A percentile compares a stretch with the other conserved stretches of the same genome.
These are phyloP conservation scores for Azemiops feae DNA, from an alignment of 2,113 vertebrate genomes.

Conservation along the genomic window DNA sequence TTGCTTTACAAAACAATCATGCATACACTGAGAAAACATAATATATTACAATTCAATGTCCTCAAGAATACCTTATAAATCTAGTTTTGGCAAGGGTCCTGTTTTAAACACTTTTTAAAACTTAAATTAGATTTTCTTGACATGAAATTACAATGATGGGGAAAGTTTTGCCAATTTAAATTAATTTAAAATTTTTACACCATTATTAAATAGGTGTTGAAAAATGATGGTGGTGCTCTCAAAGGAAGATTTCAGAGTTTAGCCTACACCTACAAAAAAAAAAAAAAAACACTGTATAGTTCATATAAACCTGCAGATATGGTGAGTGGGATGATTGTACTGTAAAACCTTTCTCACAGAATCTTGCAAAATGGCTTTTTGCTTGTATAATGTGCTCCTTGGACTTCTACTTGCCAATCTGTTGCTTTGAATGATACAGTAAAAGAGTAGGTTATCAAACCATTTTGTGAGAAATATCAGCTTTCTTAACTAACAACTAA, in stretches of 20 bases:
- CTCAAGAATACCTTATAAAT: background rate
- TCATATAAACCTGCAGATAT: background rate
- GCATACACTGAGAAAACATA: slow-evolving; percentile 2
- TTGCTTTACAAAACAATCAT: background rate
- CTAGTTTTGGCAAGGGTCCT: background rate
- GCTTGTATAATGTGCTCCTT: background rate
- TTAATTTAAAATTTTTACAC: background rate
- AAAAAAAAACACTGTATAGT: background rate
- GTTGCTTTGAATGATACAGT: background rate
- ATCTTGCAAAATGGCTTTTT: background rate
- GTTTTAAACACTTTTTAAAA: background rate
- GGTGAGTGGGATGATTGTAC: background rate
- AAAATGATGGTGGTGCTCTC: background rate
- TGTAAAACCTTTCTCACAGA: slow-evolving; percentile 1
- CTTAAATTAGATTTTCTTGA: background rate
- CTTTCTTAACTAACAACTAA: background rate
- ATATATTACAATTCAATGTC: background rate
- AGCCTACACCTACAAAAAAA: background rate
- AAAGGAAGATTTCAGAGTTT: background rate
- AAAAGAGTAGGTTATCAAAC: background rate
- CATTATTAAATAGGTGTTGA: background rate
- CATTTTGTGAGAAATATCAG: background rate
- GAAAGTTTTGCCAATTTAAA: background rate
- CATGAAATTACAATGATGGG: background rate
- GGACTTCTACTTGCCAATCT: background rate